phyloP scores from a whole-genome alignment of 2,797 vertebrate species.

The Molothrus aeneus region DNA sequence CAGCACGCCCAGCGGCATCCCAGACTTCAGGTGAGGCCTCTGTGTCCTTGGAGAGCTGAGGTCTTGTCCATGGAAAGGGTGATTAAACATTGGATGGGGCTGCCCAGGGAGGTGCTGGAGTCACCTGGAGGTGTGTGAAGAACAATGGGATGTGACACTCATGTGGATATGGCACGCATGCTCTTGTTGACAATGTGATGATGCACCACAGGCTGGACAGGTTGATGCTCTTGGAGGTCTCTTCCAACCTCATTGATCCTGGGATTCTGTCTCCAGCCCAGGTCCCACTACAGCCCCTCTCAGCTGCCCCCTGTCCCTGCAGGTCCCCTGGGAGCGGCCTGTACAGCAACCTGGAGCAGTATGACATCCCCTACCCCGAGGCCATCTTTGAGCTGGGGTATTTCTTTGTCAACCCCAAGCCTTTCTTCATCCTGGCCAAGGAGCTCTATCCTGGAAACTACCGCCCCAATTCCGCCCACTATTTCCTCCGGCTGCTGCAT shows the following conservation, averaged over 20 bases:
- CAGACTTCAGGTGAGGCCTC: conserved; percentile 88
- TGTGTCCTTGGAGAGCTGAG: not conserved
- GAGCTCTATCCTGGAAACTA: conserved; percentile 90
- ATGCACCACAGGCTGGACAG: not conserved
- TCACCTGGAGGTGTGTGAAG: not conserved
- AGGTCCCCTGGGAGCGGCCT: conserved; percentile 92
- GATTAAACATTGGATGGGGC: not conserved
- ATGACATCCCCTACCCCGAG: conserved; percentile 91
- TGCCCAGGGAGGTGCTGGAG: not conserved
- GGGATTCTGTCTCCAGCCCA: not conserved
- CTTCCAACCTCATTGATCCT: not conserved
- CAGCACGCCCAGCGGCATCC: conserved; percentile 95
- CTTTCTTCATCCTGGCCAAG: conserved; percentile 90
- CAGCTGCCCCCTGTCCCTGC: not conserved
- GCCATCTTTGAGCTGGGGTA: conserved; percentile 93
- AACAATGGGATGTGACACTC: accelerated
- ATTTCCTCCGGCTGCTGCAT: conserved; percentile 89
- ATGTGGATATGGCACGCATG: not conserved
- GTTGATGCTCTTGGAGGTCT: not conserved
- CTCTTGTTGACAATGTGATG: not conserved
- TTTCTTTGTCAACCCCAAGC: conserved; percentile 87
- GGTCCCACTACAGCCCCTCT: not conserved
- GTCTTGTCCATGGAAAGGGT: not conserved
- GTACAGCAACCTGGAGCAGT: conserved; percentile 90
- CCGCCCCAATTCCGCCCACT: conserved; percentile 86